Percentiles rank a stretch among this genome's conserved stretches.
Evolutionary conservation across 2,113 vertebrate genomes (phyloP).

Genomic region (Myiozetetes cayanensis): DNA sequence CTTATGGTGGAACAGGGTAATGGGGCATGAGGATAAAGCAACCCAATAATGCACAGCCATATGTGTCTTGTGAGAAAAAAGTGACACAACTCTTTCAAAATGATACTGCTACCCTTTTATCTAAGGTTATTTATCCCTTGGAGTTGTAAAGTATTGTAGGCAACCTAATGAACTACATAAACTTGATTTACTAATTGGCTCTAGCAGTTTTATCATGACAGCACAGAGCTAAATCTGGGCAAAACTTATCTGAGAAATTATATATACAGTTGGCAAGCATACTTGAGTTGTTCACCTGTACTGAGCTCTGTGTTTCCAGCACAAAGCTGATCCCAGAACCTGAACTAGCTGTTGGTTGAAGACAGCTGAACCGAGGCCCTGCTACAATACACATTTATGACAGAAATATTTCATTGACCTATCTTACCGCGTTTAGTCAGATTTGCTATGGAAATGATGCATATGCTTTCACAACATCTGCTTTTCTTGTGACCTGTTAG

Average conservation of each 20-base stretch:
- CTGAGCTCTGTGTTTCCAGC: not conserved
- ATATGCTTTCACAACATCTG: fast-evolving
- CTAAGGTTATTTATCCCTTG: not conserved
- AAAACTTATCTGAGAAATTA: not conserved
- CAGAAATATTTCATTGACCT: not conserved
- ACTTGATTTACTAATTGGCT: not conserved
- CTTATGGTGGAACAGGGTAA: not conserved
- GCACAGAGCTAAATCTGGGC: not conserved
- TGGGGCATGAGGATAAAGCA: not conserved
- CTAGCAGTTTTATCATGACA: not conserved
- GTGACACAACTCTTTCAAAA: not conserved
- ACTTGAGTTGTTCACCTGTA: not conserved
- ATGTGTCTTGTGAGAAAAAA: not conserved
- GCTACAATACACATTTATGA: not conserved
- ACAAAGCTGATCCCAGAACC: not conserved
- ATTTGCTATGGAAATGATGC: not conserved
- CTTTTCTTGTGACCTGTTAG: not conserved
- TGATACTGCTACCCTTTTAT: not conserved
- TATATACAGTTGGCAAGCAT: not conserved
- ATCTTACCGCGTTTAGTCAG: not conserved
- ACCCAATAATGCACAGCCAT: not conserved
- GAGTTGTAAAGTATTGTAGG: not conserved
- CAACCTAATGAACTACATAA: not conserved
- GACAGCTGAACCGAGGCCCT: not conserved
- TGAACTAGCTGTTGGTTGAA: not conserved